Evolutionary conservation across 2,888 invertebrate genomes (phyloP).

Genomic region (Scaptomyza parva): DNA sequence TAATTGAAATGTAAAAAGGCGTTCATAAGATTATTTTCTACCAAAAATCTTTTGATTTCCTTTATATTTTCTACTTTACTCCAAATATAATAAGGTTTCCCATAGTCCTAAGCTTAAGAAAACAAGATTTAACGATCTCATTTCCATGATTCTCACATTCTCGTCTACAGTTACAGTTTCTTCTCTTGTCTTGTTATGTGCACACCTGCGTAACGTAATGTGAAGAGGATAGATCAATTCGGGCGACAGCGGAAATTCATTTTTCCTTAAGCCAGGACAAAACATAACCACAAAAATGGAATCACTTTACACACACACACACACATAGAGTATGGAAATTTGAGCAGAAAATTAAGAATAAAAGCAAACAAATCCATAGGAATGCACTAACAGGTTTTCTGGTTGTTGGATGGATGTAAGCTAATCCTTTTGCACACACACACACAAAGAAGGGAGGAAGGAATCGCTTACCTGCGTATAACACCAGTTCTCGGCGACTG

Average conservation of each 20-base stretch:
- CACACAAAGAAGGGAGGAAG: background rate
- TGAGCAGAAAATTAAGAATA: constrained; percentile 32
- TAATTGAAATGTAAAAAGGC: too few species aligned
- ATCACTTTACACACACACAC: constrained; percentile 47
- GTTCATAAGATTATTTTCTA: too few species aligned
- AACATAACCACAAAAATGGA: constrained; percentile 53
- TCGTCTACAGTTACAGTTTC: constrained; percentile 16
- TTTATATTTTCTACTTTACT: too few species aligned
- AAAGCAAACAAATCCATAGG: constrained; percentile 61
- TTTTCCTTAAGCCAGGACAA: constrained; percentile 41
- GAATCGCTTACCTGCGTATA: constrained; percentile 95
- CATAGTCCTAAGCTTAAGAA: too few species aligned
- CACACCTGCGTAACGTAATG: constrained; percentile 48
- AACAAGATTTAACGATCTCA: background rate
- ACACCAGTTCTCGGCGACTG: constrained; percentile 99
- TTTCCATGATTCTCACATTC: background rate
- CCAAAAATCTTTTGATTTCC: too few species aligned
- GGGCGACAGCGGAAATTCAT: constrained; percentile 55
- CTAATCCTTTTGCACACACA: constrained; percentile 47
- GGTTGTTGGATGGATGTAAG: constrained; percentile 55
- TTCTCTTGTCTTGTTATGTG: background rate
- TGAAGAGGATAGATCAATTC: background rate
- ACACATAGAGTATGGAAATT: constrained; percentile 44
- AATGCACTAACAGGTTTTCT: constrained; percentile 48
- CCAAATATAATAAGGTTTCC: too few species aligned